Evolutionary conservation across 2,797 vertebrate species (phyloP), one percentile per base, ranked within the genome.

Genomic region (Sebastiscus albofasciatus): DNA sequence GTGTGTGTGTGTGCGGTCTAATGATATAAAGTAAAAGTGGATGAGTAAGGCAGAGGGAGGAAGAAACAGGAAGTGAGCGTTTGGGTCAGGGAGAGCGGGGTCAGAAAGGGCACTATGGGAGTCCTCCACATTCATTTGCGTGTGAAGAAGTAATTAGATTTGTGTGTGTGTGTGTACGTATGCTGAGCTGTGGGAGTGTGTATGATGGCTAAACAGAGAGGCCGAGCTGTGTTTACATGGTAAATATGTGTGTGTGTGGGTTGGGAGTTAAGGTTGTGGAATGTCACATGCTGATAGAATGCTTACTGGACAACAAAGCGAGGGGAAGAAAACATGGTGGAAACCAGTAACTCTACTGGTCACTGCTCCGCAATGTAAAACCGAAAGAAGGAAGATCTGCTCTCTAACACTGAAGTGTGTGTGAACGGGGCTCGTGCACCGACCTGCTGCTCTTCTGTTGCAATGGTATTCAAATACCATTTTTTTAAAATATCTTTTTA

Each of bases 211-310:
- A 91, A 94, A 93, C 91, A 92, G 86, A 91, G 83, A 72, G 74
- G 86, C 80, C 46, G 82, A 89, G 85, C 82, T 76, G 80, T 94
- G 91, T 94, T 94, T 94, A 93, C 92, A 93, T 86, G 87, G 87
- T 93, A 89, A 91, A 88, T 86, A 88, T 82, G 36, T 88, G 62
- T 79, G 61, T 80, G 67, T 83, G 81, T 85, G 77, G 69, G 86
- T 60, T 77, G 80, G 87, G 88, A 85, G 92, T 90, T 83, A 72
- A 83, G 86, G 83, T 90, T 91, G 87, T 87, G 90, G 92, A 94
- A 93, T 93, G 93, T 94, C 93, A 91, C 90, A 93, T 92, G 87
- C 88, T 93, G 91, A 88, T 81, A 81, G 81, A 89, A 84, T 93
- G 90, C 91, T 93, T 91, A 88, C 84, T 80, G 86, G 59, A 91